Percentiles rank a stretch among this genome's conserved stretches.
phyloP scores from a whole-genome alignment of 2,888 invertebrate species.

The Epinotia brunnichana region DNA sequence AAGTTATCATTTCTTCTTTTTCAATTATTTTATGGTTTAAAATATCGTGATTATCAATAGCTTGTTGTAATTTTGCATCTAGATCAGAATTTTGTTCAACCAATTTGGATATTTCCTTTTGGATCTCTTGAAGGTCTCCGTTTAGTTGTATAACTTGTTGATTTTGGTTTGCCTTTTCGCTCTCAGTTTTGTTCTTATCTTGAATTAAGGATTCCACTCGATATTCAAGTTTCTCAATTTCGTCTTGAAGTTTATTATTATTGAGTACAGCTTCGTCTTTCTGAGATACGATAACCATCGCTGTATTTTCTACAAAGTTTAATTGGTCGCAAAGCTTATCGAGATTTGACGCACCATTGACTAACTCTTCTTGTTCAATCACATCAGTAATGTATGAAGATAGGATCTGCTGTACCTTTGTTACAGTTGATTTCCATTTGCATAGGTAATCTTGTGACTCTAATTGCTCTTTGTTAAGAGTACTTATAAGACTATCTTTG shows the following conservation, averaged over 20 bases:
- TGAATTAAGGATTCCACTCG: slow-evolving; percentile 48
- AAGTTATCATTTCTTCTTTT: slow-evolving; percentile 48
- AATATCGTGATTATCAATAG: slow-evolving; percentile 46
- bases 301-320: slow-evolving; percentile 55
- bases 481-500: slow-evolving; percentile 49
- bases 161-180: slow-evolving; percentile 37
- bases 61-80: slow-evolving; percentile 46
- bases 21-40: slow-evolving; percentile 45
- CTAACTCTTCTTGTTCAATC: slow-evolving; percentile 56
- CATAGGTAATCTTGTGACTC: slow-evolving; percentile 54
- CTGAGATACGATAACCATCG: slow-evolving; percentile 53
- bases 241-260: slow-evolving; percentile 48
- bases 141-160: slow-evolving; percentile 39
- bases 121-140: slow-evolving; percentile 45
- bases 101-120: slow-evolving; percentile 45
- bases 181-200: slow-evolving; percentile 36
- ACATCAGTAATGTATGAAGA: slow-evolving; percentile 56
- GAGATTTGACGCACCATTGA: slow-evolving; percentile 58
- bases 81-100: slow-evolving; percentile 44
- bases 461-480: slow-evolving; percentile 52
- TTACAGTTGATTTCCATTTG: slow-evolving; percentile 55
- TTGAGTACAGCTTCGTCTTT: slow-evolving; percentile 51
- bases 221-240: slow-evolving; percentile 46
- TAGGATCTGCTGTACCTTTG: slow-evolving; percentile 57
- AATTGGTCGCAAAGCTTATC: slow-evolving; percentile 56